Conservation (phyloP, 1,140 invertebrate species). For the Lineus longissimus region DNA sequence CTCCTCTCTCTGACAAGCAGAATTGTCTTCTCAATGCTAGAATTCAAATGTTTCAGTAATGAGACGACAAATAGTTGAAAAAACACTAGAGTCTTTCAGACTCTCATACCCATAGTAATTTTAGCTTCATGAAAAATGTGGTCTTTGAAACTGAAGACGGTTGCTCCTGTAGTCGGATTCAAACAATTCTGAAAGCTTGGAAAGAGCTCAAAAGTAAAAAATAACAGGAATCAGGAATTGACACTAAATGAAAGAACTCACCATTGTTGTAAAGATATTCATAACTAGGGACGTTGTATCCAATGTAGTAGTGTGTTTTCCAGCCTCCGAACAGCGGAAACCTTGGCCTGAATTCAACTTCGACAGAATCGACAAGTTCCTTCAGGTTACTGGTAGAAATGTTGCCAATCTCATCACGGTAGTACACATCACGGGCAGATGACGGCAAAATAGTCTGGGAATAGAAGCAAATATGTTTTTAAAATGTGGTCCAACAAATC, state of each 20-base stretch:
- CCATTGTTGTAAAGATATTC: slow-evolving; percentile 86
- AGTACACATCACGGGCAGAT: slow-evolving; percentile 85
- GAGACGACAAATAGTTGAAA: too few relatives aligned
- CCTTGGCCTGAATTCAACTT: slow-evolving; percentile 87
- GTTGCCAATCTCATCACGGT: slow-evolving; percentile 97
- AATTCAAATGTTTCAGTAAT: too few relatives aligned
- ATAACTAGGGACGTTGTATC: slow-evolving; percentile 96
- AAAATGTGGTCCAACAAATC: background rate
- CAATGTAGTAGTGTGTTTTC: slow-evolving; percentile 94
- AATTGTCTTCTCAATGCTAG: too few relatives aligned
- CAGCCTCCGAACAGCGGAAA: slow-evolving; percentile 99
- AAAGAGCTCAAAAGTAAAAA: too few relatives aligned
- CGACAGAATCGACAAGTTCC: slow-evolving; percentile 82
- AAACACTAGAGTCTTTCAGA: too few relatives aligned
- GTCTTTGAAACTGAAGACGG: too few relatives aligned
- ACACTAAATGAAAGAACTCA: slow-evolving; percentile 5
- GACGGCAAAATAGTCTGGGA: slow-evolving; percentile 80
- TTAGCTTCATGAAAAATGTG: too few relatives aligned
- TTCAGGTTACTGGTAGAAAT: slow-evolving; percentile 95
- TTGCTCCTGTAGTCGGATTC: too few relatives aligned
- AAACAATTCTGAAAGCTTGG: too few relatives aligned
- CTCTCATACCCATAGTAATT: too few relatives aligned
- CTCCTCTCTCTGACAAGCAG: too few relatives aligned
- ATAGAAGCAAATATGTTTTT: slow-evolving; percentile 21
- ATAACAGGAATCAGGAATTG: too few relatives aligned